Evolutionary conservation across 2,888 invertebrate species (phyloP), one percentile per base, ranked within the genome.

Genomic region (Eubasilissa splendida): DNA sequence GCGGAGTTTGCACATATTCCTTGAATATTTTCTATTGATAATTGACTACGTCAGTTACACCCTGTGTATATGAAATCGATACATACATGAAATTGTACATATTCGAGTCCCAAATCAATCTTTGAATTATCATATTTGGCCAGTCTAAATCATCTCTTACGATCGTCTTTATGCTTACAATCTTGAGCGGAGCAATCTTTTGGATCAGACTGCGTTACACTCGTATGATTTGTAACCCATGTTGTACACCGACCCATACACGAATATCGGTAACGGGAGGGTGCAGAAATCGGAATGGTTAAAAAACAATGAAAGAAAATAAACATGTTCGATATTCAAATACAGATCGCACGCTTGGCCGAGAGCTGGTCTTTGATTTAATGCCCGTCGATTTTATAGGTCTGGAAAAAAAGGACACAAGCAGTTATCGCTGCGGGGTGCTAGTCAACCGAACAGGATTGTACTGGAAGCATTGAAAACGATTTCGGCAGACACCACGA

Each of bases 141-240:
- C 42, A 7, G 42, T 42, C 42, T 42, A 42, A 42, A 42, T 42
- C 42, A 42, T 42, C 42, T 42, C 4, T 42, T 42, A 42, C 3
- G 42, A 42, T 42, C 42, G 42, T 2, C 42, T 42, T 42, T 42
- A 22, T 11, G 63, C 14, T 63, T 63, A 63, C 22, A 22, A 63
- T 63, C 63, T 63, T 10, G 11, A 22, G 63, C 11, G 31, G 31
- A 63, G 33, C 63, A 66, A 66, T 66, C 50, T 31, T 66, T 42
- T 33, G 60, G 63, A 52, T 11, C 53, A 63, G 8, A 76, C 22
- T 33, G 76, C 71, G 71, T 71, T 71, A 71, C 71, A 71, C 22
- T 11, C 54, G 63, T 11, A 76, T 76, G 76, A 76, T 76, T 76
- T 76, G 76, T 76, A 76, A 66, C 76, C 66, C 22, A 54, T 66